Evolutionary conservation across 2,888 invertebrate species (phyloP).

Genomic region (Mesoligia furuncula): DNA sequence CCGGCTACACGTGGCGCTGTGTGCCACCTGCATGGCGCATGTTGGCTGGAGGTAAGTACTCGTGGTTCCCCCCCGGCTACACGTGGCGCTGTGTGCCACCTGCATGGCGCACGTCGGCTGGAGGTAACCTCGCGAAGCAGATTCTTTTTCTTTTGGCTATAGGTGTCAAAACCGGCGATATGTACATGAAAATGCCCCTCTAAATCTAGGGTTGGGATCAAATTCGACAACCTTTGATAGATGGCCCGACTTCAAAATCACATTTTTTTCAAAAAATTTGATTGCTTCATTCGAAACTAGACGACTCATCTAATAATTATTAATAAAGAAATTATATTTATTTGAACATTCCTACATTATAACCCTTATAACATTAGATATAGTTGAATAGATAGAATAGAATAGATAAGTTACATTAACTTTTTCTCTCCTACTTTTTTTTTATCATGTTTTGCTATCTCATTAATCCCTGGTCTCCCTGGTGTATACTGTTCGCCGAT

Average conservation of each 20-base stretch:
- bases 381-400: neutral
- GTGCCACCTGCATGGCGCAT: constrained; percentile 41
- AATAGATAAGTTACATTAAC: neutral
- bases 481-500: too few relatives aligned
- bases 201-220: neutral
- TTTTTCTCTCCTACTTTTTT: too few relatives aligned
- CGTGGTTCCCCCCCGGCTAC: constrained; percentile 88
- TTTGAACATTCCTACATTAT: neutral
- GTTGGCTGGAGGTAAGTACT: constrained; percentile 77
- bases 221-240: neutral
- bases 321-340: neutral
- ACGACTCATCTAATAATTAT: neutral
- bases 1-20: too few relatives aligned
- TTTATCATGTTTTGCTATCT: too few relatives aligned
- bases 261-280: neutral
- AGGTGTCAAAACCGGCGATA: neutral
- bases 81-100: constrained; percentile 75
- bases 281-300: neutral
- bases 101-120: constrained; percentile 82
- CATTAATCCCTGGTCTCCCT: too few relatives aligned
- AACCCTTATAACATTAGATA: neutral
- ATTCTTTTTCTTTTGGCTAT: neutral
- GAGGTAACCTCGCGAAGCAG: constrained; percentile 1
- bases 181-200: too few relatives aligned
- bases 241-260: neutral